Base-by-base conservation (phyloP, 1,140 invertebrate species). In the Acromyrmex heyeri region DNA sequence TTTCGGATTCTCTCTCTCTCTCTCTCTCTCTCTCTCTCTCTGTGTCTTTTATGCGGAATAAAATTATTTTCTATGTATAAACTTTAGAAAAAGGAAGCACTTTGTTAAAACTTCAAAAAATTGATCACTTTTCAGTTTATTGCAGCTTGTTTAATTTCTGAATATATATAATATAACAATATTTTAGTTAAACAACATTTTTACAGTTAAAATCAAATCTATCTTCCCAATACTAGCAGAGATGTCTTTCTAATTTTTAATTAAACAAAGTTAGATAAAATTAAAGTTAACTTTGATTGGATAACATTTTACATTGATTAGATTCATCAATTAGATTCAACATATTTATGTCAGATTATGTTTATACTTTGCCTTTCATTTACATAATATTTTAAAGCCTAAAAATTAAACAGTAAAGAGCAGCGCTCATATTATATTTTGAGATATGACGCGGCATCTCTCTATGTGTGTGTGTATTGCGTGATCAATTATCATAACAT, bases 401-500 rank as follows among this genome's bases (percentile, higher is more conserved):
- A 24, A 77, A 38, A 59, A 75, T 59, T 44, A 76, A 76, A 27
- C 3, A 21, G 1, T 24, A 76, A 76, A 59, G n/a, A 59, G 8
- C 14, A 6, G 38, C 30, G 21, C 16, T 2, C n/a, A n/a, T 24
- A 24, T 12, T 14, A n/a, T 24, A 24, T 12, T 14, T 67, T 69
- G 30, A 14, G 48, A 12, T 55, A 3, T 55, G 18, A 30, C 24
- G 18, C 3, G 18, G n/a, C 21, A 57, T 21, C 30, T 16, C 24
- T 24, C 24, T 24, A 24, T 24, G 24, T 24, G 24, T 24, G 24
- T 24, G 24, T 24, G 21, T 24, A 27, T 69, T 87, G 57, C 57
- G 21, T 16, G 65, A 50, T 67, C 18, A 85, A 76, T 67, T 85
- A 75, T 87, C 55, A 50, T 85, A 81, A 81, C 78, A 79, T 38